Percentiles rank a stretch among this genome's conserved stretches.
Conservation (phyloP, 2,797 vertebrate species). For the Anguilla obscura region DNA sequence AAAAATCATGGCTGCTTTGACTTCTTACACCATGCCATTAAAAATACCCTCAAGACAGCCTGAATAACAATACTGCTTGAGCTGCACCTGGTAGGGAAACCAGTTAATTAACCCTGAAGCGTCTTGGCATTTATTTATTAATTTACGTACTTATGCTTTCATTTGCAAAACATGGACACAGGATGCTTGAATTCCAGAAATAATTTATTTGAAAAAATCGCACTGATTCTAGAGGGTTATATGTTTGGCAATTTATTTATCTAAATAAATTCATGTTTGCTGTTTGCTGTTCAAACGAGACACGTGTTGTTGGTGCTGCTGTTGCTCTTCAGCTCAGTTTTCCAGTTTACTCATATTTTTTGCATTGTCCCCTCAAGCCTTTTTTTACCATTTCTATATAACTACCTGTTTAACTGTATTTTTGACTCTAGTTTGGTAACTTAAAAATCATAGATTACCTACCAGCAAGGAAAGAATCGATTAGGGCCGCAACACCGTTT, state of each 20-base stretch:
- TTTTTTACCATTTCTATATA: background rate
- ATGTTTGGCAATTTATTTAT: background rate
- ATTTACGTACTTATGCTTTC: background rate
- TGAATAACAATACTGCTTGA: background rate
- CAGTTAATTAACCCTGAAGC: conserved; percentile 11
- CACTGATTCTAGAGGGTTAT: background rate
- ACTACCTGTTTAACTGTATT: background rate
- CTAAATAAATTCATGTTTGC: background rate
- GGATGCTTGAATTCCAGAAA: background rate
- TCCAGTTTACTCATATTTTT: background rate
- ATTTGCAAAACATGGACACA: background rate
- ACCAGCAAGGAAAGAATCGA: no score
- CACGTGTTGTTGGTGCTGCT: background rate
- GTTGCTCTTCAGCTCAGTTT: background rate
- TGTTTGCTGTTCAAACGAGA: background rate
- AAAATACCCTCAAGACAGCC: background rate
- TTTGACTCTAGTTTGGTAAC: no score
- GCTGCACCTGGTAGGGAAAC: background rate
- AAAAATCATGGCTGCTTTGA: background rate
- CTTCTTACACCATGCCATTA: background rate
- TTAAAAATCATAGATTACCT: no score
- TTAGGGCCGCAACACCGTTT: no score
- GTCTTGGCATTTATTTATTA: background rate
- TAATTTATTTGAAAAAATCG: conserved; percentile 13
- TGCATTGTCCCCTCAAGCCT: no score